Base-by-base conservation (phyloP, 2,888 invertebrate species). In the Erebia ligea region DNA sequence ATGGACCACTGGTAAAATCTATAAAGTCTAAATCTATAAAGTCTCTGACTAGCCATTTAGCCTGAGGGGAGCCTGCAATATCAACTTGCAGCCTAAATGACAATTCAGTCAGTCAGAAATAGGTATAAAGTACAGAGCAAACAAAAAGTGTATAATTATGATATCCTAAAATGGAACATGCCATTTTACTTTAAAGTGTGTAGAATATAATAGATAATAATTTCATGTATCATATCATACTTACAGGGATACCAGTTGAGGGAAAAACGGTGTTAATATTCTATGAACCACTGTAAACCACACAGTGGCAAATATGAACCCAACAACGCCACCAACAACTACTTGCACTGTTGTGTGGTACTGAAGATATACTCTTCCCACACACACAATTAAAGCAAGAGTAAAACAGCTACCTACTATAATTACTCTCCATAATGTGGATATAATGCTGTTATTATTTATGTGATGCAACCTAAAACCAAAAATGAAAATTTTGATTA, bases 271-370 rank as follows among this genome's bases (percentile, higher is more conserved):
- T 70, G 98, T 97, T 73, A 98, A 94, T 73, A 97, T 90, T 82
- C 96, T 90, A 83, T 98, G 97, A 54, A 97, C 97, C 68, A 97
- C 83, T 73, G 94, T 91, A 91, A 98, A 98, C 98, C 98, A 98
- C 74, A 96, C 77, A 68, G 95, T 94, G 74, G 97, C 98, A 86
- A 97, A 94, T 71, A 96, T 73, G 70, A 95, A 89, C 64, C 98
- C 98, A 72, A 97, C 92, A 45, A 97, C 74, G 42, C 95, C 95
- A 69, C 98, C 98, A 81, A 96, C 96, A 19, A 97, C 80, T 71
- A 98, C 98, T 93, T 98, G 98, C 54, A 94, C 91, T 80, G 95
- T 93, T 56, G 97, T 96, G 87, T 98, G 98, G 86, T 98, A 98
- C 82, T 96, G 95, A 74, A 98, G 94, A 87, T 98, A 98, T 72